These are phyloP conservation scores for Drosophila acutilabella DNA, from an alignment of 2,888 invertebrate genomes.

Conservation along the genomic window DNA sequence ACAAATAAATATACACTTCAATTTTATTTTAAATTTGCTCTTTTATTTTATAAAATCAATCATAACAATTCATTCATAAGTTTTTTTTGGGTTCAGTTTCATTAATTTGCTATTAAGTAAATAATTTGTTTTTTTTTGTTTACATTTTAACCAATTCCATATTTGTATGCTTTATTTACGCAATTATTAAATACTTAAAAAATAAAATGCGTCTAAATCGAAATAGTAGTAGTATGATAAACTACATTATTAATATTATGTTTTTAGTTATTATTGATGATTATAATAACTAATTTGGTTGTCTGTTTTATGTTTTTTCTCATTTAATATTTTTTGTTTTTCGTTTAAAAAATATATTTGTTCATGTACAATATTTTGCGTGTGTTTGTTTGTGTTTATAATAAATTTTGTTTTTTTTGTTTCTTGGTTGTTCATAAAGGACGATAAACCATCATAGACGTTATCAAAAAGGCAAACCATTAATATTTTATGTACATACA, in stretches of 20 bases:
- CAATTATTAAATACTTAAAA: slow-evolving; percentile 73
- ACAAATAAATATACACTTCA: background rate
- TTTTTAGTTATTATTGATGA: slow-evolving; percentile 43
- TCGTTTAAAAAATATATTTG: slow-evolving; percentile 61
- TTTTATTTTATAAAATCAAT: slow-evolving; percentile 75
- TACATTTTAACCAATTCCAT: slow-evolving; percentile 66
- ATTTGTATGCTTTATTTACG: slow-evolving; percentile 45
- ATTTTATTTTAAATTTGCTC: slow-evolving; percentile 34
- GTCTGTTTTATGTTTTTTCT: slow-evolving; percentile 15
- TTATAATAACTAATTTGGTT: slow-evolving; percentile 64
- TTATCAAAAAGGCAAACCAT: slow-evolving; percentile 77
- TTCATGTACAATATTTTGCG: slow-evolving; percentile 44
- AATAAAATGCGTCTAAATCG: slow-evolving; percentile 79
- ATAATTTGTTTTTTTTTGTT: slow-evolving; percentile 40
- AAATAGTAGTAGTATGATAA: slow-evolving; percentile 59
- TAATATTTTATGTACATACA: slow-evolving; percentile 54
- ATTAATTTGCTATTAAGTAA: slow-evolving; percentile 59
- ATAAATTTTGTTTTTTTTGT: slow-evolving; percentile 26
- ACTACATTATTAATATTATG: slow-evolving; percentile 29
- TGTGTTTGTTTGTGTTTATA: slow-evolving; percentile 9
- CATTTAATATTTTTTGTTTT: slow-evolving; percentile 22
- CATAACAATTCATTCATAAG: slow-evolving; percentile 67
- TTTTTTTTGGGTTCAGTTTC: slow-evolving; percentile 28
- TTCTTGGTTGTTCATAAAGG: slow-evolving; percentile 54
- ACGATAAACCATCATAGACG: slow-evolving; percentile 74